A percentile compares a stretch with the other conserved stretches of the same genome.
Conservation (phyloP, 2,888 invertebrate genomes). For the Coelopa pilipes region DNA sequence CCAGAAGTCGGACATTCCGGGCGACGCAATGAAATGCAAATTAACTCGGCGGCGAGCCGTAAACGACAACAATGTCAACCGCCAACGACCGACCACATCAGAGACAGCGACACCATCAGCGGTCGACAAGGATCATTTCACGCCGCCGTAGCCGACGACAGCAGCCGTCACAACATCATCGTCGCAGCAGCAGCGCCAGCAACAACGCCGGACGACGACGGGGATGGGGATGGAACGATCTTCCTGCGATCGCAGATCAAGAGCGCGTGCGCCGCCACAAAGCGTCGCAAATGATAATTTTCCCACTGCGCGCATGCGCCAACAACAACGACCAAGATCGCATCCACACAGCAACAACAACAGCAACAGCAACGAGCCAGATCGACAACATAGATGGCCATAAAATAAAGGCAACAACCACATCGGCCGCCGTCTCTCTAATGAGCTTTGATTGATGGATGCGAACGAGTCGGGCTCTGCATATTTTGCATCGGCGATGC, state of each 20-base stretch:
- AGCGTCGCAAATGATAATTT: conserved; percentile 11
- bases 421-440: conserved; percentile 1
- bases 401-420: background rate
- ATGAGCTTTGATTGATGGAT: conserved; percentile 33
- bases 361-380: too few species aligned
- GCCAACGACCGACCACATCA: background rate
- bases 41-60: conserved; percentile 24
- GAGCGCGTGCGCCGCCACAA: background rate
- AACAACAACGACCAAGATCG: too few species aligned
- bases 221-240: too few species aligned
- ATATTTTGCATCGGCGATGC: background rate
- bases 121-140: background rate
- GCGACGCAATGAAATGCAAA: conserved; percentile 23
- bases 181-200: conserved; percentile 1
- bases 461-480: background rate
- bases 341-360: too few species aligned
- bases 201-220: background rate
- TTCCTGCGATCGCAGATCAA: background rate
- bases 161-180: background rate
- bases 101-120: background rate
- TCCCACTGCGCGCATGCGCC: background rate
- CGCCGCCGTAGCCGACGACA: background rate
- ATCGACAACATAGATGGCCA: conserved; percentile 1
- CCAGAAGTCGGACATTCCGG: background rate
- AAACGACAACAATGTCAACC: conserved; percentile 7